phyloP scores from a whole-genome alignment of 2,888 invertebrate species.

The Syrista parreyssii region DNA sequence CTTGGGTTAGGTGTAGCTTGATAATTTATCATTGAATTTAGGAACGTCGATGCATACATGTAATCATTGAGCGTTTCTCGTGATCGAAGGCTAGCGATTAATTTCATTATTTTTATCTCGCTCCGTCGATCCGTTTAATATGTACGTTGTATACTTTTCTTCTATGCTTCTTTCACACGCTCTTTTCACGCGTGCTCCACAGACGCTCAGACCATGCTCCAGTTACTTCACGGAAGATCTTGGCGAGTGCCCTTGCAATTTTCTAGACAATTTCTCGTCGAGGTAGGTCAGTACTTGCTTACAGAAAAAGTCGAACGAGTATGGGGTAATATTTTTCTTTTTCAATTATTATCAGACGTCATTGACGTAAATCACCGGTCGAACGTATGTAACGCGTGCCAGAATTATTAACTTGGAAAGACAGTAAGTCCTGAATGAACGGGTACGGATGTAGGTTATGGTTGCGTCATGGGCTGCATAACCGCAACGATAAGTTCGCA shows the following conservation, averaged over 20 bases:
- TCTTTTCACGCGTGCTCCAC: neutral
- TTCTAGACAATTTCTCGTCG: neutral
- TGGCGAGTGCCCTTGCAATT: neutral
- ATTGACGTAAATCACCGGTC: neutral
- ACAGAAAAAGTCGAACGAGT: neutral
- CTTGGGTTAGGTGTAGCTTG: neutral
- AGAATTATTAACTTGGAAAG: neutral
- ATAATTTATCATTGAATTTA: too few relatives aligned
- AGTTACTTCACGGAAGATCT: neutral
- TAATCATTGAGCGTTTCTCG: too few relatives aligned
- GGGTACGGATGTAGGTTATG: conserved; percentile 46
- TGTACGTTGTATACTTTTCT: neutral
- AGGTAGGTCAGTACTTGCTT: neutral
- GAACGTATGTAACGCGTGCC: neutral
- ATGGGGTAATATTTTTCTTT: neutral
- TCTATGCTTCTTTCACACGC: neutral
- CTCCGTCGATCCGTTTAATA: neutral
- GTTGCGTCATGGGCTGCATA: conserved; percentile 39
- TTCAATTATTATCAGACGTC: neutral
- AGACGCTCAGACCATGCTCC: neutral
- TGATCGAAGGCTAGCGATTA: neutral
- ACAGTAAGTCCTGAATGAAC: conserved; percentile 20
- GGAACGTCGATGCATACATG: too few relatives aligned
- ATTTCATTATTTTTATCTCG: neutral
- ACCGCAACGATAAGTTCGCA: conserved; percentile 46